Conservation (phyloP, 2,888 invertebrate species). For the Shargacucullia verbasci region DNA sequence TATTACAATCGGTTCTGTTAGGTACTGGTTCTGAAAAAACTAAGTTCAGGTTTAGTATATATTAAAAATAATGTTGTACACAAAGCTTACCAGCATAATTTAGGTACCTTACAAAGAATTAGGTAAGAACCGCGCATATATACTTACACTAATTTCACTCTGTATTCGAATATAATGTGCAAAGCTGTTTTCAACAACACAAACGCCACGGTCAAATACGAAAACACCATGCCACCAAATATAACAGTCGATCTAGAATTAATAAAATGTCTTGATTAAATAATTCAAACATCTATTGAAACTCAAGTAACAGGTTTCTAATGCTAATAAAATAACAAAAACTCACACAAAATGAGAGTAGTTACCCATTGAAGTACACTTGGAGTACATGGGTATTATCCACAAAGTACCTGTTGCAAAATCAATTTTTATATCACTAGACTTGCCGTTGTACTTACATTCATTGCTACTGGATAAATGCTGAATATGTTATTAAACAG, state of each 20-base stretch:
- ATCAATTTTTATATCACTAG: neutral
- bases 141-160: conserved; percentile 82
- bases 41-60: too few relatives aligned
- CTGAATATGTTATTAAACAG: too few relatives aligned
- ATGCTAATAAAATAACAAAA: conserved; percentile 9
- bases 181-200: conserved; percentile 76
- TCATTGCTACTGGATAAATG: too few relatives aligned
- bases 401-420: conserved; percentile 74
- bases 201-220: conserved; percentile 75
- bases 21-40: too few relatives aligned
- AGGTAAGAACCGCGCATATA: too few relatives aligned
- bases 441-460: too few relatives aligned
- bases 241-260: conserved; percentile 71
- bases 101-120: too few relatives aligned
- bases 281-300: neutral
- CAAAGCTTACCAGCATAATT: too few relatives aligned
- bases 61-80: too few relatives aligned
- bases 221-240: conserved; percentile 77
- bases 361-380: conserved; percentile 70
- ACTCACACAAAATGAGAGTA: conserved; percentile 80
- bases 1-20: too few relatives aligned
- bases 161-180: conserved; percentile 83
- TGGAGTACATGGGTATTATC: conserved; percentile 83
- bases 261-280: neutral
- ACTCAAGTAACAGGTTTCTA: neutral